A percentile compares a stretch with the other conserved stretches of the same genome.
Conservation (phyloP, 2,888 invertebrate species). For the Lycia hirtaria region DNA sequence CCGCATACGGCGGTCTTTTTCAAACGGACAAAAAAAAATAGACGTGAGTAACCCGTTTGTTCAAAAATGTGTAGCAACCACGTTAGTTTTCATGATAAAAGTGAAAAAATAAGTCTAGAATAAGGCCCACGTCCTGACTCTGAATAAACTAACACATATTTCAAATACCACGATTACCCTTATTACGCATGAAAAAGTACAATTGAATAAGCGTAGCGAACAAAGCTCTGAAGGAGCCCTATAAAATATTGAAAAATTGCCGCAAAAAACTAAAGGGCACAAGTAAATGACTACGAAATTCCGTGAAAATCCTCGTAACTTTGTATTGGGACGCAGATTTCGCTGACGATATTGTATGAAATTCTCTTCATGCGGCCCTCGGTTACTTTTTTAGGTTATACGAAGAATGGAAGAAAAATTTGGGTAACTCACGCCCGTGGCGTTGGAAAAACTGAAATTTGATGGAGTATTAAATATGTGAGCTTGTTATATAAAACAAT, state of each 20-base stretch:
- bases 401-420: conserved; percentile 7
- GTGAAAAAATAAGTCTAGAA: background rate
- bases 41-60: too few species aligned
- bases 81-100: too few species aligned
- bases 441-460: conserved; percentile 4
- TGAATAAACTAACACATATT: conserved; percentile 36
- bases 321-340: conserved; percentile 25
- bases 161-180: conserved; percentile 43
- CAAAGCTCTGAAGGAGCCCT: conserved; percentile 23
- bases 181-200: conserved; percentile 43
- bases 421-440: background rate
- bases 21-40: too few species aligned
- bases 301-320: conserved; percentile 22
- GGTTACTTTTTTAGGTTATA: conserved; percentile 18
- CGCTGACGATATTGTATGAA: conserved; percentile 19
- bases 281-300: conserved; percentile 33
- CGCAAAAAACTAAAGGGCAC: conserved; percentile 34
- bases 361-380: conserved; percentile 4
- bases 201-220: conserved; percentile 44
- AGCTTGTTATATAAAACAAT: too few species aligned
- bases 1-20: too few species aligned
- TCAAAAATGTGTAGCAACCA: too few species aligned
- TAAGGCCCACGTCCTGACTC: background rate
- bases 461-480: background rate
- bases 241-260: conserved; percentile 45